A percentile compares a stretch with the other conserved stretches of the same genome.
phyloP scores from a whole-genome alignment of 2,797 vertebrate genomes.

The Notolabrus celidotus region DNA sequence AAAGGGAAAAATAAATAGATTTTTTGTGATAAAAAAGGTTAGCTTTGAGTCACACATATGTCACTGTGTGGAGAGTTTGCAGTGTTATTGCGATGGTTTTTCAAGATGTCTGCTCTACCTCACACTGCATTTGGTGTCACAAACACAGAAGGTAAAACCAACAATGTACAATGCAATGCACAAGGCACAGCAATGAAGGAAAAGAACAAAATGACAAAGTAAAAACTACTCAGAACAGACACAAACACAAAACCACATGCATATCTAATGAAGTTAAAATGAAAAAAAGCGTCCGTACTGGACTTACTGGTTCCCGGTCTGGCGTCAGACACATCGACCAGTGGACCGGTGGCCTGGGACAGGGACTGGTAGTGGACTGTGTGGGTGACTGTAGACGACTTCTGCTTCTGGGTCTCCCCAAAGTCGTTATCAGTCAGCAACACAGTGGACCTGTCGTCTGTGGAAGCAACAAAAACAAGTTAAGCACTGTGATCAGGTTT shows the following conservation, averaged over 20 bases:
- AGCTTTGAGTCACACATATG: too few species aligned
- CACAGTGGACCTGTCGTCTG: slow-evolving; percentile 98
- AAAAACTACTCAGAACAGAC: not conserved
- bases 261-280: slow-evolving; percentile 33
- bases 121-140: too few species aligned
- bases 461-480: slow-evolving; percentile 13
- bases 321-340: slow-evolving; percentile 97
- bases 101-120: too few species aligned
- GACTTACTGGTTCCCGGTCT: slow-evolving; percentile 98
- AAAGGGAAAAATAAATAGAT: too few species aligned
- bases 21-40: too few species aligned
- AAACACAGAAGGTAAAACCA: not conserved
- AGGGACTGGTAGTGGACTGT: slow-evolving; percentile 98
- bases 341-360: slow-evolving; percentile 95
- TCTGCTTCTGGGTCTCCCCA: slow-evolving; percentile 96
- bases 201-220: not conserved
- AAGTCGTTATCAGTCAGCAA: slow-evolving; percentile 97
- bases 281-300: slow-evolving; percentile 78
- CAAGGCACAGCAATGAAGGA: not conserved
- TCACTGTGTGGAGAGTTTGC: too few species aligned
- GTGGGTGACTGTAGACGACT: slow-evolving; percentile 97
- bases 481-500: not conserved
- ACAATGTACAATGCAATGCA: too few species aligned
- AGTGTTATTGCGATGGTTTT: too few species aligned
- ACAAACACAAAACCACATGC: slow-evolving; percentile 5